Evolutionary conservation across 2,797 vertebrate genomes (phyloP).

Genomic region (Fistularia commersonii): DNA sequence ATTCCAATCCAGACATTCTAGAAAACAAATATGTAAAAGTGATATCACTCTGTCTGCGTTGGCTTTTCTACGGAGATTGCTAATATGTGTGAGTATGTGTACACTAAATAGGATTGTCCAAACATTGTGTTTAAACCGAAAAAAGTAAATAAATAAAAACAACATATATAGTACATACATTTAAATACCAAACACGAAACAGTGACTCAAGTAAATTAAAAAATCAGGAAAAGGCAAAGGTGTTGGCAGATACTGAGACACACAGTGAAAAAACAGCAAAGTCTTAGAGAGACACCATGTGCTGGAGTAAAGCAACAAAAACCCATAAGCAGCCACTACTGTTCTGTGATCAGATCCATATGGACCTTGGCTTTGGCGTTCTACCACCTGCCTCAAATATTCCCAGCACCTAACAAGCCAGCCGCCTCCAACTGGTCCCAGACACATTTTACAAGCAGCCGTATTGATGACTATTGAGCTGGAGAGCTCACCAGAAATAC

Average conservation of each 20-base stretch:
- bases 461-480: conserved; percentile 74
- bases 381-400: conserved; percentile 69
- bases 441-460: conserved; percentile 70
- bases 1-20: conserved; percentile 37
- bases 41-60: no score
- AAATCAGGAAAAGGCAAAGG: no score
- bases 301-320: conserved; percentile 55
- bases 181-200: no score
- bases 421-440: conserved; percentile 61
- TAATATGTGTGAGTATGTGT: no score
- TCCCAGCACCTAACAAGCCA: conserved; percentile 68
- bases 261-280: conserved; percentile 28
- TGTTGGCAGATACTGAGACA: neutral
- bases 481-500: conserved; percentile 71
- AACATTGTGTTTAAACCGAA: no score
- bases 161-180: no score
- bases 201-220: no score
- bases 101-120: no score
- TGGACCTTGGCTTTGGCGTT: conserved; percentile 66
- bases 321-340: conserved; percentile 74
- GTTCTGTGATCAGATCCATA: conserved; percentile 80
- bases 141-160: no score
- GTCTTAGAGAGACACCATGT: conserved; percentile 52
- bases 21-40: no score
- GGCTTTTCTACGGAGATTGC: no score